Conservation (phyloP, 2,888 invertebrate genomes). For the Chironomus riparius region DNA sequence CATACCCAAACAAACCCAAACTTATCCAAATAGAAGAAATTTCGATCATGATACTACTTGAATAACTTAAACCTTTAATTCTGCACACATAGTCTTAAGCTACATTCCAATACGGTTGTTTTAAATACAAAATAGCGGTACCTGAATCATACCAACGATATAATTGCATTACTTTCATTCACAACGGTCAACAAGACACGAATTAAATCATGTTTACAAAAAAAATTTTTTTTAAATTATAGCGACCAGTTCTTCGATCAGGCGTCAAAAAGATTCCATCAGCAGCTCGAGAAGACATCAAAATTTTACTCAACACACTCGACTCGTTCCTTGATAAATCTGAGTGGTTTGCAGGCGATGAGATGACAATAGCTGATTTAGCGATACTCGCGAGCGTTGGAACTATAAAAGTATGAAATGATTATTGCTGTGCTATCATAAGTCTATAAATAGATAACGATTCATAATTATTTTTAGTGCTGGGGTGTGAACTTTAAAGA, state of each 20-base stretch:
- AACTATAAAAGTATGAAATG: conserved; percentile 36
- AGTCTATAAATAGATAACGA: too few species aligned
- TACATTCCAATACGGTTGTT: too few species aligned
- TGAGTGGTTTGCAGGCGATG: conserved; percentile 41
- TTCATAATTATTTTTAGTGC: conserved; percentile 23
- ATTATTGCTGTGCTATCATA: neutral
- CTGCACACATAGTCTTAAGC: too few species aligned
- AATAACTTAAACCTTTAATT: neutral
- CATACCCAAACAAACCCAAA: too few species aligned
- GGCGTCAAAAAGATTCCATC: conserved; percentile 50
- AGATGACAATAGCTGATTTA: conserved; percentile 43
- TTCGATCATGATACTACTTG: too few species aligned
- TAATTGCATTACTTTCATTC: too few species aligned
- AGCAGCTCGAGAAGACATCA: conserved; percentile 47
- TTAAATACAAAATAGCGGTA: too few species aligned
- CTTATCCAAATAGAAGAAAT: too few species aligned
- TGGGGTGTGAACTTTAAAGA: conserved; percentile 29
- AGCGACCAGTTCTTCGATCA: conserved; percentile 53
- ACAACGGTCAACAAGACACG: too few species aligned
- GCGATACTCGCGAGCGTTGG: conserved; percentile 39
- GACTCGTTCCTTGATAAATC: conserved; percentile 37
- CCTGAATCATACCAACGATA: too few species aligned
- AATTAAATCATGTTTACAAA: neutral
- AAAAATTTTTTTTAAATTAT: conserved; percentile 32
- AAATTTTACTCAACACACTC: conserved; percentile 45